Conservation (phyloP, 2,797 vertebrate genomes). For the Phrynocephalus guinanensis region DNA sequence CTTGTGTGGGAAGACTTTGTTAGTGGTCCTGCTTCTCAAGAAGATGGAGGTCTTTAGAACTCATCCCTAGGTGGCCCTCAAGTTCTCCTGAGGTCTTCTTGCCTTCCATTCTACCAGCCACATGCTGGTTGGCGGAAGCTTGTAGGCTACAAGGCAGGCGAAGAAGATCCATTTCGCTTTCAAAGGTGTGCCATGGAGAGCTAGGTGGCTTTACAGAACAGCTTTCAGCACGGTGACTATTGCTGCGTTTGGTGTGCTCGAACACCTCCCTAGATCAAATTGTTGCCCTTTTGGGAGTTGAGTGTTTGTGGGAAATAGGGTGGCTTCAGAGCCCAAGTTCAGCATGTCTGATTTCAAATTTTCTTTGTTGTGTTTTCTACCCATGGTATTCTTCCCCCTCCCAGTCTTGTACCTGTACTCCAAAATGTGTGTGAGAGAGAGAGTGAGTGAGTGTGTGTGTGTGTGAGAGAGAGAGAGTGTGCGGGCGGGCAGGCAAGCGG, state of each 20-base stretch:
- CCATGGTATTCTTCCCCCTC: neutral
- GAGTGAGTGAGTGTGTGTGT: too few species aligned
- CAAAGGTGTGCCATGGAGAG: neutral
- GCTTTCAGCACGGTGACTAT: too few species aligned
- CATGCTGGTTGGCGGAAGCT: neutral
- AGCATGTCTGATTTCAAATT: too few species aligned
- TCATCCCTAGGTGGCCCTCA: neutral
- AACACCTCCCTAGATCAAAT: accelerated
- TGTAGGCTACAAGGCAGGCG: too few species aligned
- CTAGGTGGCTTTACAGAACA: neutral
- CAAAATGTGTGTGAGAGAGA: too few species aligned
- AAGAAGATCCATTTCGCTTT: neutral
- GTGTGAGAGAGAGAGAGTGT: too few species aligned
- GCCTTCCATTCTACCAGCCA: neutral
- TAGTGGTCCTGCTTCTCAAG: too few species aligned
- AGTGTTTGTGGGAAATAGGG: neutral
- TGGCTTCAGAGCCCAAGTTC: too few species aligned
- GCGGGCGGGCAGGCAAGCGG: too few species aligned
- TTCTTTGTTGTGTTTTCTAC: neutral
- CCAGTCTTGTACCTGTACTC: too few species aligned
- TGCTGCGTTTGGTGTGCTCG: neutral
- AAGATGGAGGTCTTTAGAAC: neutral
- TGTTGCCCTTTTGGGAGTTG: neutral
- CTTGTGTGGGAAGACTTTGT: neutral
- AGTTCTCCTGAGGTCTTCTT: neutral